Conservation (phyloP, 2,888 invertebrate genomes). For the Oscheius sp. region DNA sequence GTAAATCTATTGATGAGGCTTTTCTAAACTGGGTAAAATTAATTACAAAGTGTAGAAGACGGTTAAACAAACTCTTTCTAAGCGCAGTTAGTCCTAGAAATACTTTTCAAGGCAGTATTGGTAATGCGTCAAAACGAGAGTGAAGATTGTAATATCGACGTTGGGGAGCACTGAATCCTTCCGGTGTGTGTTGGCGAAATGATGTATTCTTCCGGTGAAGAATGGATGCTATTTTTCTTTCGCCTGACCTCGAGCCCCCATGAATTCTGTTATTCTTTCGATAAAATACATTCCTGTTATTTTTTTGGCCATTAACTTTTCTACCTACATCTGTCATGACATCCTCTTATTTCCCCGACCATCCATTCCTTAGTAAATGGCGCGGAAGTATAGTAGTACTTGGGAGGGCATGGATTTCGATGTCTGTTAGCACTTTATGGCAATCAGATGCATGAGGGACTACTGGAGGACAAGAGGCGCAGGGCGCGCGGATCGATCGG, state of each 20-base stretch:
- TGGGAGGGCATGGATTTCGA: conserved; percentile 26
- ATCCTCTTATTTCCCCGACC: not conserved
- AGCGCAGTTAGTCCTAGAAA: too few species aligned
- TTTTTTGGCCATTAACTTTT: conserved; percentile 13
- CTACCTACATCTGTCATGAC: conserved; percentile 12
- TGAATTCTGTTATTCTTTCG: not conserved
- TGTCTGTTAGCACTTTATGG: conserved; percentile 36
- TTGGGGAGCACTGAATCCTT: too few species aligned
- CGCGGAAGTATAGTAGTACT: conserved; percentile 21
- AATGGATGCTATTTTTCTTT: too few species aligned
- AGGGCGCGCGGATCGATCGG: conserved; percentile 36
- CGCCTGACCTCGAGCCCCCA: not conserved
- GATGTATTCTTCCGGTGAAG: too few species aligned
- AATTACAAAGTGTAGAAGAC: too few species aligned
- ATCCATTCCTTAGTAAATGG: not conserved
- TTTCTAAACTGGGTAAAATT: too few species aligned
- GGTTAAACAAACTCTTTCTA: too few species aligned
- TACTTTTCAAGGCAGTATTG: too few species aligned
- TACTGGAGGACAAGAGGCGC: conserved; percentile 22
- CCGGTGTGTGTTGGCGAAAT: too few species aligned
- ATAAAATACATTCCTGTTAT: not conserved
- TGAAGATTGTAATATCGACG: too few species aligned
- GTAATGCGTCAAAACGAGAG: too few species aligned
- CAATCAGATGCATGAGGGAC: conserved; percentile 36
- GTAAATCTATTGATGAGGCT: too few species aligned